phyloP scores from a whole-genome alignment of 2,797 vertebrate species.

The Urophycis tenuis region DNA sequence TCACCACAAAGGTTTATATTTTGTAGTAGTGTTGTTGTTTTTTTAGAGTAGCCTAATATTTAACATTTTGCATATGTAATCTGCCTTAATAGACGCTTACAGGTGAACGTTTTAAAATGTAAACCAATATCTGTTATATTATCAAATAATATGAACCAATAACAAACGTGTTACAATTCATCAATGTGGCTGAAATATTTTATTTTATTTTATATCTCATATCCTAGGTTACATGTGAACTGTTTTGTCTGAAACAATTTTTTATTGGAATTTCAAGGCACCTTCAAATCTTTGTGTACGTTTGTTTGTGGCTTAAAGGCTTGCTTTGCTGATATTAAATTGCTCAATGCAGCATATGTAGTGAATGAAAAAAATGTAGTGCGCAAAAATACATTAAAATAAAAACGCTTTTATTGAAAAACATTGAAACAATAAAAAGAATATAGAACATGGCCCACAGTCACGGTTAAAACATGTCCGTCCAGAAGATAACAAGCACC shows the following conservation, averaged over 20 bases:
- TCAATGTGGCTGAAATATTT: too few species aligned
- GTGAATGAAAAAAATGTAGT: too few species aligned
- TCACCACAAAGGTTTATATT: not conserved
- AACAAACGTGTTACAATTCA: not conserved
- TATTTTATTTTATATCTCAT: not conserved
- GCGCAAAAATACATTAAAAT: conserved; percentile 38
- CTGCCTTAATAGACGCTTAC: not conserved
- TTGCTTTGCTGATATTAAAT: too few species aligned
- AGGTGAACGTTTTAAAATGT: not conserved
- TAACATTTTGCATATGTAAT: not conserved
- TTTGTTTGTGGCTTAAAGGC: not conserved
- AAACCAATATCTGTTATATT: not conserved
- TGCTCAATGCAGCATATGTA: too few species aligned
- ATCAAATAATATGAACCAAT: not conserved
- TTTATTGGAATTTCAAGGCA: not conserved
- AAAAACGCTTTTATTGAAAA: conserved; percentile 64
- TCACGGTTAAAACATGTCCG: conserved; percentile 58
- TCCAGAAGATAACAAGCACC: conserved; percentile 65
- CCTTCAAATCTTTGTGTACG: not conserved
- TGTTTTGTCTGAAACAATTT: not conserved
- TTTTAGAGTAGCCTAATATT: not conserved
- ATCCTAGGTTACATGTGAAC: not conserved
- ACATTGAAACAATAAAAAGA: conserved; percentile 67
- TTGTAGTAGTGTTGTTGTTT: not conserved
- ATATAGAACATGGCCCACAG: conserved; percentile 68